phyloP scores from a whole-genome alignment of 2,888 invertebrate species.

The Diploptera punctata region DNA sequence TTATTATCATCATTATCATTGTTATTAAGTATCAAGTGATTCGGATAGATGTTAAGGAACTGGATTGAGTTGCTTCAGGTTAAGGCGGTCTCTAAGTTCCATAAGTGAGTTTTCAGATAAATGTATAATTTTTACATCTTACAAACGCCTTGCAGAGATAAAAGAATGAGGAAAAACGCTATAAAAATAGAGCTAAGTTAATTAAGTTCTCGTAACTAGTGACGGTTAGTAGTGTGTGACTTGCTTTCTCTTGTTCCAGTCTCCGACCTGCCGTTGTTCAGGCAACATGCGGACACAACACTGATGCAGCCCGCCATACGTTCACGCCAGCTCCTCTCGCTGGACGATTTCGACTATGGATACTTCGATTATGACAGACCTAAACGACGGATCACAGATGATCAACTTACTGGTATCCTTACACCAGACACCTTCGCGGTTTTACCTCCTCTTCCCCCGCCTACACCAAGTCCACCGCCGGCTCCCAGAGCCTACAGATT shows the following conservation, averaged over 20 bases:
- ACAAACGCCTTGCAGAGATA: too few relatives aligned
- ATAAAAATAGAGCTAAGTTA: too few relatives aligned
- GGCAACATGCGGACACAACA: neutral
- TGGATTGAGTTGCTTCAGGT: too few relatives aligned
- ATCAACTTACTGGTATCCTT: neutral
- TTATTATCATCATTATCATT: too few relatives aligned
- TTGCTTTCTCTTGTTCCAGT: neutral
- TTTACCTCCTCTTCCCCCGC: constrained; percentile 43
- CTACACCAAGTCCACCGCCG: constrained; percentile 44
- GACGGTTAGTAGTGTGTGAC: neutral
- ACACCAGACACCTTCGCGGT: constrained; percentile 44
- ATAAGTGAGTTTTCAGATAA: too few relatives aligned
- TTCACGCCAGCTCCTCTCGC: neutral
- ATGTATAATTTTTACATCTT: too few relatives aligned
- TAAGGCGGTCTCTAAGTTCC: too few relatives aligned
- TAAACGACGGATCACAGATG: neutral
- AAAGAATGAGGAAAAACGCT: too few relatives aligned
- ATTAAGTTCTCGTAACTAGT: too few relatives aligned
- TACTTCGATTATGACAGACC: neutral
- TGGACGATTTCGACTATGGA: constrained; percentile 5
- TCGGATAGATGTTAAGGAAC: too few relatives aligned
- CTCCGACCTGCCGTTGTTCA: neutral
- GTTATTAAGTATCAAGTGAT: too few relatives aligned
- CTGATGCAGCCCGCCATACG: constrained; percentile 12
- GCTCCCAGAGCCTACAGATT: constrained; percentile 33